phyloP scores from a whole-genome alignment of 1,140 invertebrate genomes.

The Drosophila kurseongensis region DNA sequence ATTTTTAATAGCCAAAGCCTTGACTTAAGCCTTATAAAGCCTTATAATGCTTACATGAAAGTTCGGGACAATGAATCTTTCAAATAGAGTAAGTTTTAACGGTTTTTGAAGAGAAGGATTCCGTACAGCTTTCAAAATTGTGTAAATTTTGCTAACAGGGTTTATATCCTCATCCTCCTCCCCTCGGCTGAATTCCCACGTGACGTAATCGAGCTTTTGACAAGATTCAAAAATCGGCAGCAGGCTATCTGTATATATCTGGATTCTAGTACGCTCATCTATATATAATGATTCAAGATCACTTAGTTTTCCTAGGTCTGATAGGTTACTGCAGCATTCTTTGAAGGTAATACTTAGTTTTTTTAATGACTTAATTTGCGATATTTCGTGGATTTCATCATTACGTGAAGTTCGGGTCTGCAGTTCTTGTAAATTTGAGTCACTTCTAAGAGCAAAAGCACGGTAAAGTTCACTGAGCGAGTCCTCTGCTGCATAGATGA shows the following conservation, averaged over 20 bases:
- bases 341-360: not conserved
- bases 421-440: not conserved
- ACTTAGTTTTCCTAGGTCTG: not conserved
- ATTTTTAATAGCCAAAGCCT: not conserved
- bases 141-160: not conserved
- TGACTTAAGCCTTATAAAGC: too few relatives aligned
- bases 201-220: not conserved
- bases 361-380: not conserved
- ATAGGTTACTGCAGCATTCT: not conserved
- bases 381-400: not conserved
- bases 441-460: not conserved
- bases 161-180: not conserved
- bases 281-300: conserved; percentile 1
- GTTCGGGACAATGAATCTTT: not conserved
- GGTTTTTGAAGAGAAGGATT: conserved; percentile 2
- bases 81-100: not conserved
- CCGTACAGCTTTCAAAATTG: not conserved
- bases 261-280: too few relatives aligned
- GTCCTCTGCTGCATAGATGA: not conserved
- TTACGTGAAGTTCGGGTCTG: too few relatives aligned
- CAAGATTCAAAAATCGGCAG: not conserved
- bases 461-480: not conserved
- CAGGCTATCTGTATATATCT: not conserved
- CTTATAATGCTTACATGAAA: not conserved
- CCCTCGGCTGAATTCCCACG: not conserved